A percentile compares a stretch with the other conserved stretches of the same genome.
Evolutionary conservation across 2,113 vertebrate genomes (phyloP).

Genomic region (Serranochromis macrocephalus): DNA sequence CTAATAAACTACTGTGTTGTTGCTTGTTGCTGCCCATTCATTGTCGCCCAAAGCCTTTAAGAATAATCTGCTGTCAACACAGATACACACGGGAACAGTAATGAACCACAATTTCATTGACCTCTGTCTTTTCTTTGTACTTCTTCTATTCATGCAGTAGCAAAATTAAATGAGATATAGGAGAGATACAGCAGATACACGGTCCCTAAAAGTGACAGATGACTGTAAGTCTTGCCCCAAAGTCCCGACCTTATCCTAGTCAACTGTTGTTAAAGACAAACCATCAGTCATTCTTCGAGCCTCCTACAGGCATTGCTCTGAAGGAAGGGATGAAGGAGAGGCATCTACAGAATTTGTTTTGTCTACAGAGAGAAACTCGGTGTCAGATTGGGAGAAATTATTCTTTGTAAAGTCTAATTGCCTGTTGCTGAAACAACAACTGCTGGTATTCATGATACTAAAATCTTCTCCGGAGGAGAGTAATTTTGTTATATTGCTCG

Average conservation of each 20-base stretch:
- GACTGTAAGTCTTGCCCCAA: background rate
- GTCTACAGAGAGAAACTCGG: background rate
- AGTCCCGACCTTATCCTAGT: background rate
- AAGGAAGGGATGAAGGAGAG: background rate
- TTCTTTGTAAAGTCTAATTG: background rate
- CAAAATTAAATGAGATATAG: background rate
- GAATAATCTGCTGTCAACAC: background rate
- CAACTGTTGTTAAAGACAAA: slow-evolving; percentile 9
- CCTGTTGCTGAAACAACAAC: background rate
- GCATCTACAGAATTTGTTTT: background rate
- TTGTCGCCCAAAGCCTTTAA: background rate
- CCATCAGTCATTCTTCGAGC: slow-evolving; percentile 12
- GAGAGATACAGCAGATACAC: background rate
- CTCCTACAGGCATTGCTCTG: background rate
- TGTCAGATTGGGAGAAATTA: background rate
- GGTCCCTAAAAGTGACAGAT: slow-evolving; percentile 11
- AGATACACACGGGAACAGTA: background rate
- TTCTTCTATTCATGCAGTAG: background rate
- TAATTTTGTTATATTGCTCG: background rate
- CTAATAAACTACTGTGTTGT: background rate
- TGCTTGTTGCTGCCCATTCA: background rate
- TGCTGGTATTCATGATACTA: background rate
- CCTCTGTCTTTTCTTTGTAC: background rate
- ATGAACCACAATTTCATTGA: slow-evolving; percentile 6
- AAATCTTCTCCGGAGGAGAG: background rate